Evolutionary conservation across 2,113 vertebrate genomes (phyloP), one percentile per base, ranked within the genome.

Genomic region (Poeciliopsis occidentalis): DNA sequence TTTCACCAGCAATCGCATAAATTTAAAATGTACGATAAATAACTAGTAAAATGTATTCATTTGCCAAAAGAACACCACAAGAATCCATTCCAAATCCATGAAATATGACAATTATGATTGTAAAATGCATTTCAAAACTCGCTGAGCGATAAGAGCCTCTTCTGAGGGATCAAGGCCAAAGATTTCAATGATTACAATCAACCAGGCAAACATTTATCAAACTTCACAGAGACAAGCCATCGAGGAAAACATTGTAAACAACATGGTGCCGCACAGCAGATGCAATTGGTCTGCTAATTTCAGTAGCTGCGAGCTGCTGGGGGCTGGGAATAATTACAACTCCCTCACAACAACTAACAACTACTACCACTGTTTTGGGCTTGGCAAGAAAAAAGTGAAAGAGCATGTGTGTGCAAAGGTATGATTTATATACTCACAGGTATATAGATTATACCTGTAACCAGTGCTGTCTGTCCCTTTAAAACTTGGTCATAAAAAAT

Each of bases 311-410:
- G 64, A 57, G 71, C 65, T 69, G 57, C 39, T 75, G 61, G 32
- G 61, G 60, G 85, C 88, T 87, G 89, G 76, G 76, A 86, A 65
- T 64, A 87, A 87, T 87, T 86, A 86, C 66, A 19, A 63, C 69
- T 68, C 75, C 31, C 75, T 71, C 57, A 64, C 51, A 44, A 24
- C 85, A 69, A 81, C 69, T 37, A 80, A 73, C 22, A 67, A 65
- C 77, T 64, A 76, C 72, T 86, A 86, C 70, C 39, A 79, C 67
- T 77, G 30, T 67, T 77, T 70, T n/a, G 44, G 69, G 66, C 41
- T 26, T 60, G 37, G 78, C 63, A 0, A 77, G 39, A 57, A 39
- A 19, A 51, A 24, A 51, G 39, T 32, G 6, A 24, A 30, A 37
- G 39, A 72, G 67, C 67, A 51, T 27, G 1, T 67, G 60, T 78